Base-by-base conservation (phyloP, 1,140 invertebrate genomes). In the Augochlora pura region DNA sequence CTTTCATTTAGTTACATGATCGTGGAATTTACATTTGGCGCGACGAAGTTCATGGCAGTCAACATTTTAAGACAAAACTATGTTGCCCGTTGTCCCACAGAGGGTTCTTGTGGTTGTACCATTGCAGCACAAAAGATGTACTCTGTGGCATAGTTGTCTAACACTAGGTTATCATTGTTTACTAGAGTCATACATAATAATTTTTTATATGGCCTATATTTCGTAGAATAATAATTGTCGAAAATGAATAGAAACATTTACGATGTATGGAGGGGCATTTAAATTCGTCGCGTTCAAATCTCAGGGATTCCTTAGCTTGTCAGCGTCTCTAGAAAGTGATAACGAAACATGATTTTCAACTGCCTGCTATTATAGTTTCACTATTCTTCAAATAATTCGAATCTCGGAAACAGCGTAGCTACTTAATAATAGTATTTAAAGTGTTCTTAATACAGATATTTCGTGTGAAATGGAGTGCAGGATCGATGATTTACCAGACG, bases 401-500 rank as follows among this genome's bases (percentile, higher is more conserved):
- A 25, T 38, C 71, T 32, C 27, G 21, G n/a, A 65, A 16, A 32
- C 16, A 49, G 10, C 0, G 54, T 54, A 74, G 63, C 18, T 27
- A 4, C 23, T 64, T 16, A 49, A 32, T n/a, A 38, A n/a, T 52
- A 57, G 54, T 57, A n/a, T 57, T 57, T n/a, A 32, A 7, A 66
- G 21, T n/a, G 14, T n/a, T 73, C 66, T 54, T 25, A 59, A 16
- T 25, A 60, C 32, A 46, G 39, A 23, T 46, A 27, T 8, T 77
- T 39, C 42, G 25, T 32, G 5, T 27, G 86, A 83, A 84, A 93
- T 93, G 92, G 88, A 91, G 73, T 91, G 91, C 84, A 93, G 93
- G 62, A 94, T 96, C 74, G 94, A 96, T 86, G 94, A 95, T 90
- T 93, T 99, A 77, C 98, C 98, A 12, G 97, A 98, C 92, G 97